Evolutionary conservation across 2,888 invertebrate genomes (phyloP), one percentile per base, ranked within the genome.

Genomic region (Mimachlamys varia): DNA sequence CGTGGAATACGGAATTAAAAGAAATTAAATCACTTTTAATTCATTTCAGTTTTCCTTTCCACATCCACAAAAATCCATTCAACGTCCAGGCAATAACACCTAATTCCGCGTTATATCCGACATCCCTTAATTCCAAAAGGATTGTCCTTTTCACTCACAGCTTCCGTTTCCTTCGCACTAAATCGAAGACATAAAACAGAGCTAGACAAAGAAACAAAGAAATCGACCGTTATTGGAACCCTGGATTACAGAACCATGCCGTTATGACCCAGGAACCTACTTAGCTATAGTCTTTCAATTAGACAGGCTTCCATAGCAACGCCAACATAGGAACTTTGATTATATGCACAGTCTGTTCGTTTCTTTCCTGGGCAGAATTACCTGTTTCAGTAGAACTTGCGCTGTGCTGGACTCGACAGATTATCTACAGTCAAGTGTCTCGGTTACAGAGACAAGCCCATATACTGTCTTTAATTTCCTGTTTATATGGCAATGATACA

Each of bases 391-490:
- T 19, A n/a, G 10, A 12, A 3, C 62, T 10, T n/a, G 27, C 22
- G 62, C 10, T 10, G 1, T 76, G 27, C 33, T 76, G 76, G 33
- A 76, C 76, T 10, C 22, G 22, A 44, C 44, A 76, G 10, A 12
- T 76, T 76, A 76, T 76, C 76, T 76, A 33, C 76, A 1, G 76
- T 7, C 33, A 76, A 76, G 33, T 7, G 33, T 0, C 5, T 76
- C 33, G 4, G 33, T 76, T 76, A 76, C 76, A 76, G 27, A 76
- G 33, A 76, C 76, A 76, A 76, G 33, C 33, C 7, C 27, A 76
- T 76, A 76, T 33, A 76, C 17, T 27, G 76, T 10, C 27, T 76
- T 76, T 76, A 76, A 76, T 76, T 76, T 76, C 76, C 76, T 76
- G 76, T 33, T 76, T 76, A 33, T 76, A 76, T 76, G 22, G 76